A percentile compares a stretch with the other conserved stretches of the same genome.
These are phyloP conservation scores for Panorpa germanica DNA, from an alignment of 2,888 invertebrate species.

Conservation along the genomic window DNA sequence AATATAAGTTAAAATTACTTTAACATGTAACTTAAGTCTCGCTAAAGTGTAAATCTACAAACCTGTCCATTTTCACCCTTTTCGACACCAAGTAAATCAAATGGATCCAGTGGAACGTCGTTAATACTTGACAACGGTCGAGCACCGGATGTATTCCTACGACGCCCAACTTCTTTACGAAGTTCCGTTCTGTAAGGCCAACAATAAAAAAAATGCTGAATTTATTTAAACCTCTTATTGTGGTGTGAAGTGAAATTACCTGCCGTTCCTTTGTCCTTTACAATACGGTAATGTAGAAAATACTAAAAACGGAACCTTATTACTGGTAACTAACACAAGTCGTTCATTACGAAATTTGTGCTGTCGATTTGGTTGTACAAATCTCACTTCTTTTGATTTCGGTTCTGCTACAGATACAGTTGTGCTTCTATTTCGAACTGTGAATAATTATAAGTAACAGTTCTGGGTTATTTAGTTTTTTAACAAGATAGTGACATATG, in stretches of 20 bases:
- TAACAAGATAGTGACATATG: too few relatives aligned
- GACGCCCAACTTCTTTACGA: constrained; percentile 51
- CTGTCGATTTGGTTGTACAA: constrained; percentile 38
- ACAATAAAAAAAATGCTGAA: constrained; percentile 15
- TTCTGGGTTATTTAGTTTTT: constrained; percentile 5
- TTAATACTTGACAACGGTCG: constrained; percentile 68
- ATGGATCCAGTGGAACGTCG: constrained; percentile 66
- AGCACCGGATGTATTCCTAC: constrained; percentile 65
- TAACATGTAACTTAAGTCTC: background rate
- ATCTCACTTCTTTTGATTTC: constrained; percentile 36
- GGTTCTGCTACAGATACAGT: constrained; percentile 32
- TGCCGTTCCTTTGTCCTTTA: constrained; percentile 38
- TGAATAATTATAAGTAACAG: constrained; percentile 10
- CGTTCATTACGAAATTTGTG: constrained; percentile 62
- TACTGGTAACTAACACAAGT: constrained; percentile 59
- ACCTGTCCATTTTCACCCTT: constrained; percentile 66
- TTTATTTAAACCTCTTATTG: constrained; percentile 5
- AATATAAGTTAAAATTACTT: background rate
- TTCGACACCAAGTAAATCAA: constrained; percentile 69
- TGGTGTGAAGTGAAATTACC: constrained; percentile 25
- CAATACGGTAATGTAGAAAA: constrained; percentile 78
- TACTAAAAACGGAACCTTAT: constrained; percentile 64
- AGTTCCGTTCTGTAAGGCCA: constrained; percentile 32
- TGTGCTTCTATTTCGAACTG: constrained; percentile 30
- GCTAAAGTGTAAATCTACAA: constrained; percentile 13